Base-by-base conservation (phyloP, 2,888 invertebrate species). In the Eutolmus rufibarbis region DNA sequence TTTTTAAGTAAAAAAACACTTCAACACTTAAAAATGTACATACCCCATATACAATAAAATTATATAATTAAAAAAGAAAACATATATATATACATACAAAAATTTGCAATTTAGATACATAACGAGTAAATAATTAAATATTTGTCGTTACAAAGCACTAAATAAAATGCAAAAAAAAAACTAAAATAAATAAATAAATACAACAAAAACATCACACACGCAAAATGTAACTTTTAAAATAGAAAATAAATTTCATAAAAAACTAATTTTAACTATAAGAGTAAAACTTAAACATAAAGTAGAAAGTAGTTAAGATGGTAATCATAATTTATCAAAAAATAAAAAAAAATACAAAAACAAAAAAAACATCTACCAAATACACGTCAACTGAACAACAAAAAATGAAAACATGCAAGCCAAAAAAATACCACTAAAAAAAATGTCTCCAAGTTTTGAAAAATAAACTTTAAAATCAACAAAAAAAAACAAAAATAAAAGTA, bases 331-430 rank as follows among this genome's bases (percentile, higher is more conserved):
- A 46, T 46, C 4, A 46, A 4, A 3, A 46, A 46, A 43, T 14
- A 14, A 43, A 1, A 9, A 43, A 43, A 43, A 43, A 31, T 23
- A 51, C n/a, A n/a, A n/a, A n/a, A n/a, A n/a, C n/a, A 81, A 28
- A 81, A 56, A 28, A 81, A 28, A 81, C 28, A 28, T 82, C 1
- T 40, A 57, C 5, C n/a, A 57, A 57, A 82, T 82, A 82, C 82
- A 82, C 82, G 82, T 82, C 82, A 82, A 82, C 56, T 82, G 14
- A 79, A 79, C 28, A 40, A 46, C 43, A 46, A 46, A 46, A 9
- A 57, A 57, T 4, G 12, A 66, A 8, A 23, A 40, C 16, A 76
- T 23, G 76, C 19, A 12, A n/a, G 34, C 19, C 12, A 37, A 76
- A 76, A 74, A n/a, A 16, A 76, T 76, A 37, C 31, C 19, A 37